A percentile compares a stretch with the other conserved stretches of the same genome.
These are phyloP conservation scores for Apodemia hepburni DNA, from an alignment of 2,888 invertebrate genomes.

Conservation along the genomic window DNA sequence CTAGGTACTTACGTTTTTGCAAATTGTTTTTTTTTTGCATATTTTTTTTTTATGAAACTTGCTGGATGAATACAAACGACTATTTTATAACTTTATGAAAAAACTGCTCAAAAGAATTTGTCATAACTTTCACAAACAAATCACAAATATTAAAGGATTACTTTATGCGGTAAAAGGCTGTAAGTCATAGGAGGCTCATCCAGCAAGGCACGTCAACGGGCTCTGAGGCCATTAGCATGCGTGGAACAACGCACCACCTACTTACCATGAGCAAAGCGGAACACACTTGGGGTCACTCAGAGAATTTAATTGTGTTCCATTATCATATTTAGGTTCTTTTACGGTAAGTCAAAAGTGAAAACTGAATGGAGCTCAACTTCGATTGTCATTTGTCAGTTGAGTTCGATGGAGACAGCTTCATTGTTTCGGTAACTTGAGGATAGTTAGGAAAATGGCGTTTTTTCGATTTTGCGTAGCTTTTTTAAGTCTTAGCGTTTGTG, in stretches of 20 bases:
- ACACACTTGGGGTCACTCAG: conserved; percentile 61
- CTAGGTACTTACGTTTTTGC: too few relatives aligned
- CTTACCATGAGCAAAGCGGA: conserved; percentile 77
- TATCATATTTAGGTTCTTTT: conserved; percentile 80
- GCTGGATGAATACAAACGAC: too few relatives aligned
- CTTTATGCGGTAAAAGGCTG: conserved; percentile 55
- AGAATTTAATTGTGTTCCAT: conserved; percentile 80
- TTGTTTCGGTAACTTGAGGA: conserved; percentile 49
- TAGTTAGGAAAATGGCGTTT: conserved; percentile 50
- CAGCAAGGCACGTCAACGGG: conserved; percentile 48
- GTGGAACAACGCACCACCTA: conserved; percentile 53
- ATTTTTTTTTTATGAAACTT: too few relatives aligned
- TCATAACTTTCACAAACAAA: conserved; percentile 58
- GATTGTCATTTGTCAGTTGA: conserved; percentile 71
- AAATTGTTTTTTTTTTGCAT: too few relatives aligned
- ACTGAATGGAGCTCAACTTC: conserved; percentile 61
- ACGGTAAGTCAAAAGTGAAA: conserved; percentile 79
- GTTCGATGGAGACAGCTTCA: conserved; percentile 72
- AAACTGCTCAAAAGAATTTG: neutral
- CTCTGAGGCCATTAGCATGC: conserved; percentile 63
- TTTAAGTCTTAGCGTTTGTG: conserved; percentile 50
- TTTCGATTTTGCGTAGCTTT: conserved; percentile 45
- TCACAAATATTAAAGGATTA: conserved; percentile 55
- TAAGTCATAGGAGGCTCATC: conserved; percentile 49
- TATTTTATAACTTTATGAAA: too few relatives aligned